Percentiles rank a stretch among this genome's conserved stretches.
phyloP scores from a whole-genome alignment of 2,888 invertebrate species.

The Andrena dorsata region DNA sequence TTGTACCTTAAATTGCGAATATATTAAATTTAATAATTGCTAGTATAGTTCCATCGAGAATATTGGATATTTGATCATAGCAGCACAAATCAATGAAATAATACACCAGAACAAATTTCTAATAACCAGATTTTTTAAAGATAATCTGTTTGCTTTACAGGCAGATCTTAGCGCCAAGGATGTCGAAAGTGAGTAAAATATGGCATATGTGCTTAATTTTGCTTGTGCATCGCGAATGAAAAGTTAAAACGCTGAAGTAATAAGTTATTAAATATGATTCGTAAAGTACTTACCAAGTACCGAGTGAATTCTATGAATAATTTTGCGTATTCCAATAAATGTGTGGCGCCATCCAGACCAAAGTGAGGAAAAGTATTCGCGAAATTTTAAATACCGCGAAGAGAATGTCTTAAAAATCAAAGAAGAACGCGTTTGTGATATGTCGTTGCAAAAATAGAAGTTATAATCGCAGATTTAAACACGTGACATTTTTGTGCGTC shows the following conservation, averaged over 20 bases:
- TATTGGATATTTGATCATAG: no score
- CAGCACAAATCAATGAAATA: no score
- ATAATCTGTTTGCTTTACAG: constrained; percentile 86
- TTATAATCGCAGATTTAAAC: background rate
- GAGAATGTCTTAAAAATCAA: constrained; percentile 9
- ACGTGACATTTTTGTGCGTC: background rate
- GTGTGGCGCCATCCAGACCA: constrained; percentile 10
- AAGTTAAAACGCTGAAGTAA: background rate
- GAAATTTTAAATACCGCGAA: constrained; percentile 28
- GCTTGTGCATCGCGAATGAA: constrained; percentile 8
- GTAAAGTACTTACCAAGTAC: constrained; percentile 22
- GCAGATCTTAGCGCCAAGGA: constrained; percentile 95
- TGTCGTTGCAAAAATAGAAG: background rate
- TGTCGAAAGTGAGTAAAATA: constrained; percentile 93
- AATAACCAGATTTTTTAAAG: background rate
- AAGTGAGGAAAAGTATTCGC: constrained; percentile 16
- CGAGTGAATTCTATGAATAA: constrained; percentile 40
- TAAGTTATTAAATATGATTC: background rate
- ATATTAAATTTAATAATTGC: background rate
- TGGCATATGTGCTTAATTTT: constrained; percentile 22
- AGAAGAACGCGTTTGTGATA: background rate
- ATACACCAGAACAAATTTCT: background rate
- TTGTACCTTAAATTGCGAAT: background rate
- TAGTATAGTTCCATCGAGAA: background rate
- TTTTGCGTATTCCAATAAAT: background rate